These are phyloP conservation scores for Plutomurus gul DNA, from an alignment of 1,140 invertebrate species.

Conservation along the genomic window DNA sequence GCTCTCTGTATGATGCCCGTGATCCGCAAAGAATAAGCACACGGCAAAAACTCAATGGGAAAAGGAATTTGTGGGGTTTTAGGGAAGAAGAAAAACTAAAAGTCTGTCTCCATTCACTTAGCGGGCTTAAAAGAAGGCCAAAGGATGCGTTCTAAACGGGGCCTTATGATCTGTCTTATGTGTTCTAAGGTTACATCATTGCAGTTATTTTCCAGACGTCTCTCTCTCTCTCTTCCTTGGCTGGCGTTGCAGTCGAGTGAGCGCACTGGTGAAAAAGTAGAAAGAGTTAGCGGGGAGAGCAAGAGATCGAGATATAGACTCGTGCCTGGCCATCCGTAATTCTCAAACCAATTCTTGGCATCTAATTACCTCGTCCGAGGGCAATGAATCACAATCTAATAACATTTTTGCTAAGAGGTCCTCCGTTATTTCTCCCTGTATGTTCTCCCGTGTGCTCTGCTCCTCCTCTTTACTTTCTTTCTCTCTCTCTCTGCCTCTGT, in stretches of 20 bases:
- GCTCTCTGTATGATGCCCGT: too few relatives aligned
- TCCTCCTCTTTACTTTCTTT: neutral
- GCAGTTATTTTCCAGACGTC: too few relatives aligned
- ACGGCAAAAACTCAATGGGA: neutral
- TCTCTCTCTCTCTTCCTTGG: too few relatives aligned
- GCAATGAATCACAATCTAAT: constrained; percentile 49
- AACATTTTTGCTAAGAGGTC: constrained; percentile 37
- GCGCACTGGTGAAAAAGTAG: neutral
- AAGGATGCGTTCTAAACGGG: neutral
- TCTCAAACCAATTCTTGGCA: constrained; percentile 37
- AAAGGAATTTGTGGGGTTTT: neutral
- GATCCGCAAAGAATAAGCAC: neutral
- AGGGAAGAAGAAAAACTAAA: neutral
- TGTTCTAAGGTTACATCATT: neutral
- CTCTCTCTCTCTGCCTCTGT: too few relatives aligned
- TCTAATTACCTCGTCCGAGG: constrained; percentile 43
- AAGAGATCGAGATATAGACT: neutral
- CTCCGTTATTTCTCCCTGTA: constrained; percentile 24
- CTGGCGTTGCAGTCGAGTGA: too few relatives aligned
- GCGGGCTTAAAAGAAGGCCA: neutral
- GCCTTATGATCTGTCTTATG: constrained; percentile 3
- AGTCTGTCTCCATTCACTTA: constrained; percentile 10
- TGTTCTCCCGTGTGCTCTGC: neutral
- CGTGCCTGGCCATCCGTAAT: constrained; percentile 20
- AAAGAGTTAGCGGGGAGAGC: neutral